These are phyloP conservation scores for Oscheius sp. DNA, from an alignment of 2,888 invertebrate genomes.

Conservation along the genomic window DNA sequence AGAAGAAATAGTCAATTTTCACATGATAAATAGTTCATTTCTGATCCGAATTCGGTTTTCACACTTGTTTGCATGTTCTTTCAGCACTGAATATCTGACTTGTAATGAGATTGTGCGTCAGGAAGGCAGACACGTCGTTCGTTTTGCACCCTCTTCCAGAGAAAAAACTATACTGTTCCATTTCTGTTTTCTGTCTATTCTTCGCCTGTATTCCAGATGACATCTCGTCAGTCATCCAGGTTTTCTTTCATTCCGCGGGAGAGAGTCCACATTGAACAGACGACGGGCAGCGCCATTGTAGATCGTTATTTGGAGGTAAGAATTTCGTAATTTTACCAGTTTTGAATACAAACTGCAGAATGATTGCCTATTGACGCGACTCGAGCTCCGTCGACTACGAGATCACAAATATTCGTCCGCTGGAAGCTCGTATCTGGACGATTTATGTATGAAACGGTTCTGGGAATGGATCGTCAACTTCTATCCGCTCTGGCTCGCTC, in stretches of 20 bases:
- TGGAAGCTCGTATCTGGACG: constrained; percentile 88
- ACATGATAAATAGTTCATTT: no score
- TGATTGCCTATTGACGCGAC: constrained; percentile 70
- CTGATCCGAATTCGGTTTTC: no score
- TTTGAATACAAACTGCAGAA: constrained; percentile 34
- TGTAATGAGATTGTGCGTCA: no score
- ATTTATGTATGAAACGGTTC: constrained; percentile 78
- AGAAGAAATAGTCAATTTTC: not conserved
- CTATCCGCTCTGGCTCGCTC: constrained; percentile 91
- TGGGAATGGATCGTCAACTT: constrained; percentile 95
- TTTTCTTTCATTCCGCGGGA: constrained; percentile 4
- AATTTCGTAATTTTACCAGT: not conserved
- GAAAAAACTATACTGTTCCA: no score
- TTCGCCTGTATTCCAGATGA: no score
- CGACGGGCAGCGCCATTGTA: not conserved
- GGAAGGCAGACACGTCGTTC: no score
- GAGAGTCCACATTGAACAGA: constrained; percentile 5
- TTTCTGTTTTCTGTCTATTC: no score
- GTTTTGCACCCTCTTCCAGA: no score
- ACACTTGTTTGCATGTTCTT: no score
- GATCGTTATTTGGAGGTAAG: constrained; percentile 17
- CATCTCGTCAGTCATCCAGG: constrained; percentile 8
- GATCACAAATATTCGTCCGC: constrained; percentile 94
- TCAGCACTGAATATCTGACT: no score
- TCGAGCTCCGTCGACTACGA: constrained; percentile 88